Conservation (phyloP, 2,113 vertebrate genomes). For the Oceanodroma tethys region DNA sequence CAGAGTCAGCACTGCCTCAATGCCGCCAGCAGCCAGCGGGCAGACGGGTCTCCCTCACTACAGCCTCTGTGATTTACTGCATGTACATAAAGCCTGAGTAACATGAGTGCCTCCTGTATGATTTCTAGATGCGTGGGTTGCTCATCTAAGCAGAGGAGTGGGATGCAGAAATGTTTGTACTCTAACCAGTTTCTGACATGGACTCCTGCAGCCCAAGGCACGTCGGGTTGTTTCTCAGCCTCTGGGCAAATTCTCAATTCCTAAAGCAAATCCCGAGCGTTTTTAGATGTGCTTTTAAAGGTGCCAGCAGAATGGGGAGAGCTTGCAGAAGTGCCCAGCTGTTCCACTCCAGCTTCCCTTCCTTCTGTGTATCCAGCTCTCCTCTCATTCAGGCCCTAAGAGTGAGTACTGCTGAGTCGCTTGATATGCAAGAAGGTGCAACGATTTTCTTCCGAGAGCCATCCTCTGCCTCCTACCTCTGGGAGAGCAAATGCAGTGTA, state of each 20-base stretch:
- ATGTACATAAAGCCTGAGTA: background rate
- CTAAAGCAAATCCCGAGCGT: background rate
- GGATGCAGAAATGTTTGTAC: constrained; percentile 32
- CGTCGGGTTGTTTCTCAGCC: background rate
- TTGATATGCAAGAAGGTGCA: background rate
- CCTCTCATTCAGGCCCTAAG: background rate
- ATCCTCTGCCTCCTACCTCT: background rate
- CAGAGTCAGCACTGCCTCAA: background rate
- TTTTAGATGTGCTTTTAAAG: background rate
- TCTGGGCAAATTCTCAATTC: background rate
- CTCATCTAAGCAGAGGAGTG: constrained; percentile 37
- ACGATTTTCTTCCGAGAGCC: background rate
- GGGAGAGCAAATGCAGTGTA: fast-evolving
- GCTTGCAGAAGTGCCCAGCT: background rate
- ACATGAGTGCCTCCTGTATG: background rate
- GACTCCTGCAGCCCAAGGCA: background rate
- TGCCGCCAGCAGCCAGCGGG: background rate
- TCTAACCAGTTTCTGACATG: constrained; percentile 37
- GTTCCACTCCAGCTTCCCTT: background rate
- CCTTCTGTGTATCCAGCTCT: background rate
- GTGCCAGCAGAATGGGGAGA: background rate
- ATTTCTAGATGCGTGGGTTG: constrained; percentile 40
- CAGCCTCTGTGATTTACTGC: background rate
- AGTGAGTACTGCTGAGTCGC: fast-evolving
- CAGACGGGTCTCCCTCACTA: background rate